Evolutionary conservation across 2,888 invertebrate species (phyloP).

Genomic region (Tiliacea citrago): DNA sequence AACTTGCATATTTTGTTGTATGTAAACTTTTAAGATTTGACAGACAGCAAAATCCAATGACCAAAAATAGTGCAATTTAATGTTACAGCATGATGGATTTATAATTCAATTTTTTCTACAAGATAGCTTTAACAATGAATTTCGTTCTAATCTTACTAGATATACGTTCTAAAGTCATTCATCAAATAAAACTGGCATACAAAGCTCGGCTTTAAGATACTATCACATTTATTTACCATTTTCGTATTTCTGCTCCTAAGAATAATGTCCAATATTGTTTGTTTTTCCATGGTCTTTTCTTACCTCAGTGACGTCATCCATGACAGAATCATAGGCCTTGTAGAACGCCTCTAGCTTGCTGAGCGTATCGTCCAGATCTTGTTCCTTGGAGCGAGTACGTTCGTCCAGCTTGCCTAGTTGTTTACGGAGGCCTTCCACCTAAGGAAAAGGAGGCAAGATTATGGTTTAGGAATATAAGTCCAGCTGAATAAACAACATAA

Average conservation of each 20-base stretch:
- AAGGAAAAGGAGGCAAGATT: neutral
- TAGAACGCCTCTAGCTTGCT: constrained; percentile 96
- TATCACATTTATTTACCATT: too few species aligned
- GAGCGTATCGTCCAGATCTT: constrained; percentile 94
- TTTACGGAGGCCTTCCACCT: constrained; percentile 94
- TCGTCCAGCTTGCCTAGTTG: constrained; percentile 95
- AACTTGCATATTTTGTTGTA: too few species aligned
- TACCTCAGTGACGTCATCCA: constrained; percentile 94
- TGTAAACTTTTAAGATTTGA: too few species aligned
- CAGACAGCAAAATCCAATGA: too few species aligned
- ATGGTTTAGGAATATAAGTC: neutral
- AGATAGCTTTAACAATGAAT: too few species aligned
- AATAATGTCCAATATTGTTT: neutral
- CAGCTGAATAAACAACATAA: neutral
- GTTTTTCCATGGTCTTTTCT: constrained; percentile 65
- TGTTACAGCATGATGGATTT: too few species aligned
- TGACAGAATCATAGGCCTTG: constrained; percentile 93
- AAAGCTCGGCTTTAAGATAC: too few species aligned
- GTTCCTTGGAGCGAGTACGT: constrained; percentile 94
- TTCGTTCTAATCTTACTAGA: too few species aligned
- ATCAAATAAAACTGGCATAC: too few species aligned
- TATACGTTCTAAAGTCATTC: too few species aligned
- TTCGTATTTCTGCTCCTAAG: fast-evolving
- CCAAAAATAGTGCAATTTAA: too few species aligned
- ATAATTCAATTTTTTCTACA: too few species aligned